Percentiles rank a stretch among this genome's conserved stretches.
These are phyloP conservation scores for Patella caerulea DNA, from an alignment of 2,888 invertebrate species.

Conservation along the genomic window DNA sequence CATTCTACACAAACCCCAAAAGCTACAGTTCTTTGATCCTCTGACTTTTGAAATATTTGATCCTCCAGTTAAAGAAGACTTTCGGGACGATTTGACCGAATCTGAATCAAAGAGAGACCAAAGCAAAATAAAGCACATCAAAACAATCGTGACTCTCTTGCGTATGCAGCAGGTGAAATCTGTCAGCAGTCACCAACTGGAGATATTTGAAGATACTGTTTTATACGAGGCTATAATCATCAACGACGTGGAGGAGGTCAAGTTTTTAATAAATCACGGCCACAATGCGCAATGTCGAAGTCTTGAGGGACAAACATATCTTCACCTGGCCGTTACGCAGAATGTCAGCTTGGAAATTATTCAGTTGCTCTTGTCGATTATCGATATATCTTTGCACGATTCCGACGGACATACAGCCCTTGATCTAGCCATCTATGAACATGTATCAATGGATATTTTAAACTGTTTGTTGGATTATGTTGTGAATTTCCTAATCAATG, in stretches of 20 bases:
- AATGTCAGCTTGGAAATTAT: conserved; percentile 43
- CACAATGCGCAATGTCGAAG: conserved; percentile 32
- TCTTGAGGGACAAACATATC: conserved; percentile 44
- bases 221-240: conserved; percentile 46
- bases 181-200: background rate
- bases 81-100: background rate
- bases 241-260: conserved; percentile 40
- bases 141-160: background rate
- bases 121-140: conserved; percentile 3
- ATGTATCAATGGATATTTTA: conserved; percentile 36
- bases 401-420: conserved; percentile 49
- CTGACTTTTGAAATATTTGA: background rate
- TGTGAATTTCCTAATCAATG: conserved; percentile 38
- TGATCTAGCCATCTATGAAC: conserved; percentile 42
- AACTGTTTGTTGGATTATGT: conserved; percentile 36
- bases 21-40: background rate
- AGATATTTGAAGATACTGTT: conserved; percentile 32
- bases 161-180: background rate
- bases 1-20: conserved; percentile 14
- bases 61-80: background rate
- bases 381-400: conserved; percentile 43
- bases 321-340: conserved; percentile 47
- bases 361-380: conserved; percentile 43
- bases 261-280: conserved; percentile 34
- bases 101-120: background rate